Percentiles rank a stretch among this genome's conserved stretches.
These are phyloP conservation scores for Drosophila setosimentum DNA, from an alignment of 2,888 invertebrate genomes.

Conservation along the genomic window DNA sequence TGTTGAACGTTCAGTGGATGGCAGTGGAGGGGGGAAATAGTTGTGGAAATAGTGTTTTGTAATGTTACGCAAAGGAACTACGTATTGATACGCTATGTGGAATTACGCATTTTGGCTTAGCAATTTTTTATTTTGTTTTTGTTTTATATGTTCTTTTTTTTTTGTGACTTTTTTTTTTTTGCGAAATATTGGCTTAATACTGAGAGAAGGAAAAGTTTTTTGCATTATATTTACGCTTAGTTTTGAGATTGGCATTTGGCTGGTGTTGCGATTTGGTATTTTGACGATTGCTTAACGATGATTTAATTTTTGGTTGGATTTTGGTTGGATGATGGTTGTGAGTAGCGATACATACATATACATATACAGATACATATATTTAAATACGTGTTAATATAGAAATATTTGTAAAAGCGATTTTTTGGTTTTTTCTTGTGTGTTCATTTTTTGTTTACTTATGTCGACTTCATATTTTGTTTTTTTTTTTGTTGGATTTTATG, in stretches of 20 bases:
- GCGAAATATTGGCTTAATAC: slow-evolving; percentile 55
- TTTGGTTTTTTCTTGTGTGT: slow-evolving; percentile 36
- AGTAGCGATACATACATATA: slow-evolving; percentile 80
- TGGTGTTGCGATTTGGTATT: slow-evolving; percentile 59
- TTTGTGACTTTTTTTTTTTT: slow-evolving; percentile 19
- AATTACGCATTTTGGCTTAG: slow-evolving; percentile 51
- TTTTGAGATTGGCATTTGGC: slow-evolving; percentile 69
- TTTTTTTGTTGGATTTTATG: slow-evolving; percentile 59
- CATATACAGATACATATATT: slow-evolving; percentile 79
- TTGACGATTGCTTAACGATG: slow-evolving; percentile 76
- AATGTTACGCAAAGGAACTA: slow-evolving; percentile 78
- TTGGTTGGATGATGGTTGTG: slow-evolving; percentile 69
- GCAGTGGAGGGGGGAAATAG: slow-evolving; percentile 79
- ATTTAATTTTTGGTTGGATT: slow-evolving; percentile 63
- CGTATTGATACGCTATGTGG: slow-evolving; percentile 65
- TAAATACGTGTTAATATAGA: slow-evolving; percentile 80
- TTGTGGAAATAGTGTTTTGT: slow-evolving; percentile 79
- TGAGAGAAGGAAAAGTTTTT: slow-evolving; percentile 61
- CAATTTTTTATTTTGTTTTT: slow-evolving; percentile 15
- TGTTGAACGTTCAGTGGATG: slow-evolving; percentile 47
- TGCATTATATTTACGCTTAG: slow-evolving; percentile 73
- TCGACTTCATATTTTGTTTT: slow-evolving; percentile 68
- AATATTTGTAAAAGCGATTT: slow-evolving; percentile 77
- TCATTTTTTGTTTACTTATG: slow-evolving; percentile 53
- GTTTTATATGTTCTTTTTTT: slow-evolving; percentile 8